phyloP scores from a whole-genome alignment of 2,113 vertebrate species.

The Sceloporus undulatus region DNA sequence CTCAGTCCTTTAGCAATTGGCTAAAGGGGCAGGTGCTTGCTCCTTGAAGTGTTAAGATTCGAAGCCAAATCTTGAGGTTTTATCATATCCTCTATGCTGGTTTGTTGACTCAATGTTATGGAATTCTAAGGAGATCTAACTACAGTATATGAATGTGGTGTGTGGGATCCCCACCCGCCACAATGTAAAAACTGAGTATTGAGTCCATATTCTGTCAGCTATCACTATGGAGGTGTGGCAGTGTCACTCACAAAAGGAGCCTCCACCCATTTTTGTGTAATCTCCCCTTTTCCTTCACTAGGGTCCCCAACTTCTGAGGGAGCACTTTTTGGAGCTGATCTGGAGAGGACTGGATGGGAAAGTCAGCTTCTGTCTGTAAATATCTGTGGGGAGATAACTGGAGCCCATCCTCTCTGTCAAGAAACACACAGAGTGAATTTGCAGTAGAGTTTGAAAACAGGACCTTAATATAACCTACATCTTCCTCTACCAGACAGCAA shows the following conservation, averaged over 20 bases:
- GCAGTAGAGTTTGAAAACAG: neutral
- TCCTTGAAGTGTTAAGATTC: too few species aligned
- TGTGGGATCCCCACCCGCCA: too few species aligned
- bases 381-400: neutral
- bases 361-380: neutral
- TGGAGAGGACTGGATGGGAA: neutral
- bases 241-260: neutral
- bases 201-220: too few species aligned
- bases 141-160: neutral
- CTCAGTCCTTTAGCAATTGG: too few species aligned
- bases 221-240: neutral
- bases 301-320: neutral
- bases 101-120: neutral
- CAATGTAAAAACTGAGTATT: too few species aligned
- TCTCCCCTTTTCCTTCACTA: neutral
- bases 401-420: neutral
- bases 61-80: neutral
- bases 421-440: conserved; percentile 7
- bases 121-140: neutral
- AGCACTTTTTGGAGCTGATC: neutral
- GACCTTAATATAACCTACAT: conserved; percentile 1
- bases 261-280: neutral
- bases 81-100: neutral
- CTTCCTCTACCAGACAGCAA: neutral
- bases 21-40: too few species aligned